A percentile compares a stretch with the other conserved stretches of the same genome.
These are phyloP conservation scores for Linhomoeus sp. DNA, from an alignment of 2,888 invertebrate species.

Conservation along the genomic window DNA sequence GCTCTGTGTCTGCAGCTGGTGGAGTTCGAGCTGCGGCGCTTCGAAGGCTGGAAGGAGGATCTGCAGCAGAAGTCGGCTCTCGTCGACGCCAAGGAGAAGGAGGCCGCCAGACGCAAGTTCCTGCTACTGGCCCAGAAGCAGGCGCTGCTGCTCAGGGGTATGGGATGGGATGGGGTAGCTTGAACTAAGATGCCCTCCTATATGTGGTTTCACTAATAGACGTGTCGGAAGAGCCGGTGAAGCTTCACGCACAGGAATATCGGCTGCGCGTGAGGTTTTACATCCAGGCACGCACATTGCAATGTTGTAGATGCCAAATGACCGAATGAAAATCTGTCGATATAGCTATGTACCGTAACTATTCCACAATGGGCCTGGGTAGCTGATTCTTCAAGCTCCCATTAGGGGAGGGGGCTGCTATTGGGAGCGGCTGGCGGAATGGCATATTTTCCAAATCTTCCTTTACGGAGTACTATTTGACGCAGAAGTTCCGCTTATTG, in stretches of 20 bases:
- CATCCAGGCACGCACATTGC: not conserved
- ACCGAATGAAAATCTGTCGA: too few species aligned
- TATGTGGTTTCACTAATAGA: not conserved
- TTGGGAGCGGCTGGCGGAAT: too few species aligned
- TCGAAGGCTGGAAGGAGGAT: conserved; percentile 60
- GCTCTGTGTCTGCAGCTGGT: conserved; percentile 89
- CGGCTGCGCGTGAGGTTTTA: too few species aligned
- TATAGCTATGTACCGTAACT: too few species aligned
- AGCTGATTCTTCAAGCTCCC: too few species aligned
- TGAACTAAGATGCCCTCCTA: not conserved
- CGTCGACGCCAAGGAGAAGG: conserved; percentile 45
- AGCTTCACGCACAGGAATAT: too few species aligned
- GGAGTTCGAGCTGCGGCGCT: conserved; percentile 76
- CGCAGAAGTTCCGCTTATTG: too few species aligned
- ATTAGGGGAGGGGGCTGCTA: too few species aligned
- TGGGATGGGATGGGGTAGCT: not conserved
- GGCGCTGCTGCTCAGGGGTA: conserved; percentile 60
- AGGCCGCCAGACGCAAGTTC: conserved; percentile 52
- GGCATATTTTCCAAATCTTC: too few species aligned
- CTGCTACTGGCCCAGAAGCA: conserved; percentile 69
- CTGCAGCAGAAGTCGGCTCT: conserved; percentile 23
- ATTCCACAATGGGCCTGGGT: too few species aligned
- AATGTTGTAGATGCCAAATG: not conserved
- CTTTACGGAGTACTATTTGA: too few species aligned
- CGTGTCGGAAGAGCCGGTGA: not conserved